A percentile compares a stretch with the other conserved stretches of the same genome.
These are phyloP conservation scores for Ectropis grisescens DNA, from an alignment of 1,140 invertebrate species.

Conservation along the genomic window DNA sequence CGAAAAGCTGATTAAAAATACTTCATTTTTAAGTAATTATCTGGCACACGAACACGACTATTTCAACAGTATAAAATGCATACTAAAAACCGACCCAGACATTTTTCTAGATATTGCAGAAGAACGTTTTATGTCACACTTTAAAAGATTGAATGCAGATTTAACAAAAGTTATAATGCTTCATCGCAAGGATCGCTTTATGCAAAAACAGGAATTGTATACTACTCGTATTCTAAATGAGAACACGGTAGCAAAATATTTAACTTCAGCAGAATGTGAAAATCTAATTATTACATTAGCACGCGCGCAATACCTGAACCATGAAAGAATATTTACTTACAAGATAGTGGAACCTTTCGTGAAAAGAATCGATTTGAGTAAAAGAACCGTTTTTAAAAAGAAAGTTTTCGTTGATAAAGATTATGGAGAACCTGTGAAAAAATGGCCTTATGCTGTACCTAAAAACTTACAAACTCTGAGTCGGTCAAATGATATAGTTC, in stretches of 20 bases:
- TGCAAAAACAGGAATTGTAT: slow-evolving; percentile 30
- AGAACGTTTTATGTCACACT: slow-evolving; percentile 21
- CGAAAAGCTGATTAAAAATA: slow-evolving; percentile 17
- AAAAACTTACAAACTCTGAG: too few species aligned
- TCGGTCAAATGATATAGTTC: too few species aligned
- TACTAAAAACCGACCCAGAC: slow-evolving; percentile 28
- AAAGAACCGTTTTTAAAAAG: slow-evolving; percentile 14
- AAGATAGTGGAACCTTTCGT: slow-evolving; percentile 33
- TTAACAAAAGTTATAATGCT: slow-evolving; percentile 25
- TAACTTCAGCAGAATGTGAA: slow-evolving; percentile 24
- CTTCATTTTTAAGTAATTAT: slow-evolving; percentile 12
- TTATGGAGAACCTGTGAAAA: slow-evolving; percentile 6
- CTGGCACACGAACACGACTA: slow-evolving; percentile 16
- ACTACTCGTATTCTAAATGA: slow-evolving; percentile 22
- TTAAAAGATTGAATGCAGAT: slow-evolving; percentile 13
- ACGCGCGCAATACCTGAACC: slow-evolving; percentile 23
- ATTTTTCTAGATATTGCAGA: slow-evolving; percentile 32
- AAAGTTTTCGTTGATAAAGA: slow-evolving; percentile 14
- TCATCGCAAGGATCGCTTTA: slow-evolving; percentile 22
- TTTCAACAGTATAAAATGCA: slow-evolving; percentile 22
- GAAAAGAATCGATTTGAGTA: slow-evolving; percentile 16
- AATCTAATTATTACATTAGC: slow-evolving; percentile 25
- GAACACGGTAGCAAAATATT: slow-evolving; percentile 19
- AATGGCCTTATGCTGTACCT: slow-evolving; percentile 11
- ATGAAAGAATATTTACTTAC: slow-evolving; percentile 30